Base-by-base conservation (phyloP, 2,797 vertebrate species). In the Hephaestus fuliginosus region DNA sequence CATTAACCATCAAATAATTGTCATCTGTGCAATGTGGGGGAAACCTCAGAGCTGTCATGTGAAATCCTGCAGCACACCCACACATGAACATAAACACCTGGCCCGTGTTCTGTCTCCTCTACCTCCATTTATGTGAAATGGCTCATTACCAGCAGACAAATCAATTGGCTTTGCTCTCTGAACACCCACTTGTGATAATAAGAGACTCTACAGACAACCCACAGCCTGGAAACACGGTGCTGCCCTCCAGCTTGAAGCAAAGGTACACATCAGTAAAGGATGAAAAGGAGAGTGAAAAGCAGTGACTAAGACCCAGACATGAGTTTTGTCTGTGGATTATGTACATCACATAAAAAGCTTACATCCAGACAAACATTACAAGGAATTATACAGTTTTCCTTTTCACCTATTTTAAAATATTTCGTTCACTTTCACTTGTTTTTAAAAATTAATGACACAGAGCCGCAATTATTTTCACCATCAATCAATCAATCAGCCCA, bases 81-180 rank as follows among this genome's bases (percentile, higher is more conserved):
- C 91, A 80, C 85, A 82, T 63, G 70, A 83, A 87, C 79, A 88
- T 74, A 81, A 90, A 91, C 90, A 90, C 91, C 93, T 91, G 88
- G 89, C 85, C 78, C 46, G 33, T 65, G 46, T 81, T 85, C 86
- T 74, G 83, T 85, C 87, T 84, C 74, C 80, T 90, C 89, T 86
- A 83, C 86, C 83, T 92, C 86, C 91, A 77, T 90, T 92, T 89
- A 89, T 89, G 80, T 85, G 89, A 88, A 92, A 93, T 91, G 93
- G 89, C 93, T 94, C 92, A 90, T 95, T 93, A 95, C 91, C 89
- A 91, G 93, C 91, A 95, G 93, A 94, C 92, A 93, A 93, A 95
- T 94, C 94, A 94, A 95, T 95, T 95, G 93, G 90, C 92, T 89
- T 87, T 88, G 92, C 92, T 92, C 90, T 93, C 87, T 88, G 86